phyloP scores from a whole-genome alignment of 2,113 vertebrate species.

The Australoheros scitulus region DNA sequence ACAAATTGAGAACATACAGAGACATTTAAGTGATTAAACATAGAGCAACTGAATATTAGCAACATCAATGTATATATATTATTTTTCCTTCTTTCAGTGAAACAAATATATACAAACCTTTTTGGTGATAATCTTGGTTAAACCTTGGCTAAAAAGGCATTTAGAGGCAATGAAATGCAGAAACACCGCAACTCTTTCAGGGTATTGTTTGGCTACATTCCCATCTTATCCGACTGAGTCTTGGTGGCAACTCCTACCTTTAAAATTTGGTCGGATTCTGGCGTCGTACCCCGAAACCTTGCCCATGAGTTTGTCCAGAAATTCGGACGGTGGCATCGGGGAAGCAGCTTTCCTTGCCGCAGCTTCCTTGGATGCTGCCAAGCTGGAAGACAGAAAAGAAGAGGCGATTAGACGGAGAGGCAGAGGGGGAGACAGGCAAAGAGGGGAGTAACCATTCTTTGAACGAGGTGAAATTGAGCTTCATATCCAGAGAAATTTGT shows the following conservation, averaged over 20 bases:
- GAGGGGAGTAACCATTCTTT: no score
- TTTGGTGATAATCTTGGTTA: constrained; percentile 16
- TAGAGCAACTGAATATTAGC: constrained; percentile 24
- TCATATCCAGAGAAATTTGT: not conserved
- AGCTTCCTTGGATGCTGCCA: constrained; percentile 98
- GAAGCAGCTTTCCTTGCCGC: constrained; percentile 90
- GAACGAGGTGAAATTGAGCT: no score
- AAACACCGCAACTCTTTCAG: constrained; percentile 20
- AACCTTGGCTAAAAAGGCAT: constrained; percentile 15
- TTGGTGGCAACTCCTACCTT: constrained; percentile 86
- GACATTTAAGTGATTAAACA: constrained; percentile 47
- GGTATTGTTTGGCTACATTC: constrained; percentile 75
- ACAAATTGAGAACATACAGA: constrained; percentile 66
- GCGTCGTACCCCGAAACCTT: constrained; percentile 97
- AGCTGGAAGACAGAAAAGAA: constrained; percentile 77
- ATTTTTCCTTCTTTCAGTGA: not conserved
- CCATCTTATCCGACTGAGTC: constrained; percentile 72
- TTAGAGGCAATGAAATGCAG: constrained; percentile 32
- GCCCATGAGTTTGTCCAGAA: constrained; percentile 98
- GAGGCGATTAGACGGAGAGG: not conserved
- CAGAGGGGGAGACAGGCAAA: not conserved
- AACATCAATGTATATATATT: not conserved
- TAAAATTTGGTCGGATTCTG: constrained; percentile 98
- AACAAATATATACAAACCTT: constrained; percentile 63
- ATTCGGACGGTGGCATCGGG: constrained; percentile 96